Conservation (phyloP, 2,797 vertebrate species). For the Thamnophis elegans region DNA sequence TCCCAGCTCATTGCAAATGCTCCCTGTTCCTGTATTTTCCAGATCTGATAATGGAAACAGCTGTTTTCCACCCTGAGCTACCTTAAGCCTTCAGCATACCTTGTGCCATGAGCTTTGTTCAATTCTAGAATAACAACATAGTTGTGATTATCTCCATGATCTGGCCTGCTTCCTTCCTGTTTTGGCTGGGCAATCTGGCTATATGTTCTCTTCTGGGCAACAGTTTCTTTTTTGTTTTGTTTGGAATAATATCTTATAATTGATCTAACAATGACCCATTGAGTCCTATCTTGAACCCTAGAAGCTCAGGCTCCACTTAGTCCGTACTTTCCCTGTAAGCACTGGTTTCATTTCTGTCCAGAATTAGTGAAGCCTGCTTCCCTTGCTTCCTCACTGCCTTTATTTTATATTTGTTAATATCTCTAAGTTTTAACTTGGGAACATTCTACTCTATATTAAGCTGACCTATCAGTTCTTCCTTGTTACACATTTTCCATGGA, state of each 20-base stretch:
- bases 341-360: neutral
- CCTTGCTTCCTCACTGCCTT: neutral
- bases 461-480: neutral
- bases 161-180: neutral
- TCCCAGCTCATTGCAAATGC: neutral
- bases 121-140: neutral
- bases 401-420: neutral
- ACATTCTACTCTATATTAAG: neutral
- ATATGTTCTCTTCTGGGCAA: neutral
- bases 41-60: neutral
- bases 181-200: neutral
- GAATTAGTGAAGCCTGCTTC: neutral
- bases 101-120: neutral
- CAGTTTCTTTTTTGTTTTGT: neutral
- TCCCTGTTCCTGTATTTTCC: neutral
- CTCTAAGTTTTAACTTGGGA: neutral
- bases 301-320: neutral
- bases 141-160: neutral
- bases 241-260: neutral
- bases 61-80: neutral
- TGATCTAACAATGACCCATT: neutral
- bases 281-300: neutral
- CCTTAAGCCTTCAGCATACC: neutral
- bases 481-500: neutral
- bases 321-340: neutral